Evolutionary conservation across 2,888 invertebrate species (phyloP), one percentile per base, ranked within the genome.

Genomic region (Eupithecia tripunctaria): DNA sequence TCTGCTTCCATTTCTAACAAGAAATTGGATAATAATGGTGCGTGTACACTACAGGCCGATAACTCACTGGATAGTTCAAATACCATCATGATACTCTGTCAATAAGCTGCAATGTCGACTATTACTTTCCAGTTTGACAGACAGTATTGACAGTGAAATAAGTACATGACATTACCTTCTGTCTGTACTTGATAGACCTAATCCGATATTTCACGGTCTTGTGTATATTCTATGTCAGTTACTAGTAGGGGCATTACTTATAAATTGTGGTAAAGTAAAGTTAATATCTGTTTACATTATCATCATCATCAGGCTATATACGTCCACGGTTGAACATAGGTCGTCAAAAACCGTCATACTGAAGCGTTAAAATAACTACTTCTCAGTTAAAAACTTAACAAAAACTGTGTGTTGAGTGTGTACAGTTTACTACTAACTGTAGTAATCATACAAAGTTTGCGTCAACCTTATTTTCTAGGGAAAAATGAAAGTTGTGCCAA

Each of bases 121-220:
- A 71, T 74, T 71, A 74, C 72, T 71, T 71, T 62, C 71, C 14
- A 27, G 67, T 63, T 72, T 67, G 64, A 74, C 62, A 71, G 69
- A 38, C 71, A 47, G 47, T 69, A 71, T 72, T 70, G 69, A 74
- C 74, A 74, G 71, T 71, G 74, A 72, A 74, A 74, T 72, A 74
- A 70, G 74, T 67, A 74, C 74, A 66, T 71, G 68, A 70, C 74
- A 71, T 68, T 71, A 68, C 71, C 68, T 74, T 60, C 62, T 67
- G 71, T 74, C 51, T 67, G 12, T 43, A 51, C 62, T 59, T 67
- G 71, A 72, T 72, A 71, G 67, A 72, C 68, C 56, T 74, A 67
- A 72, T 74, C 41, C 29, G 68, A 67, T 71, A 67, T 70, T 59
- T 70, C 67, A 32, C 41, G 47, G 51, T 36, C n/a, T 21, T 36